Evolutionary conservation across 1,140 invertebrate genomes (phyloP), one percentile per base, ranked within the genome.

Genomic region (Papilio machaon): DNA sequence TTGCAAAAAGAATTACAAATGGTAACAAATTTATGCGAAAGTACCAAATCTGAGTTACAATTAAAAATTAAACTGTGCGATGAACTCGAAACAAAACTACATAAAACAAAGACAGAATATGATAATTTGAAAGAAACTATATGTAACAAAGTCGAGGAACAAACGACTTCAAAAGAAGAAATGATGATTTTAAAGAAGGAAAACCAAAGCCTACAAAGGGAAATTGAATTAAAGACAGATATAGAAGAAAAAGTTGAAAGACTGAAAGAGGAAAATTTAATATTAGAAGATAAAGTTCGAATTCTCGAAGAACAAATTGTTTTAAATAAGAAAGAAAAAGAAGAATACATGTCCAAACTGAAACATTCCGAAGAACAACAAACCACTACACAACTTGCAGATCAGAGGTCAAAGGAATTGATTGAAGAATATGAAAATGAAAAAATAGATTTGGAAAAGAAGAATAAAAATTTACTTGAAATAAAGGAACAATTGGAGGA

Each of bases 1-100:
- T 87, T 90, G 82, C 82, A 88, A 83, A 86, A 83, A 43, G 85
- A 88, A 79, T 47, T 86, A 46, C 52, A 80, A 82, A 84, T 83
- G 73, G 43, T 78, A 78, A 82, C 75, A 30, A 84, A 86, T 67
- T 81, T 85, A 81, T 75, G 88, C 78, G 73, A 85, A 79, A 75
- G 49, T 52, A 43, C 82, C n/a, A 49, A 58, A 23, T 82, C 81
- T 76, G 85, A 86, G 79, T 80, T 90, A 80, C 79, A 83, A 80
- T 70, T 67, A 43, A 54, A 87, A 76, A 78, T 81, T 73, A 80
- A 86, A 9, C 84, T 89, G 82, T 88, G 89, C 82, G 80, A 86
- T 74, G 82, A 83, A 49, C 77, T 89, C 23, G 82, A 84, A 81
- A 38, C 9, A n/a, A n/a, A 64, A 64, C 43, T 89, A 82, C 81